Base-by-base conservation (phyloP, 2,888 invertebrate species). In the Acronicta alni region DNA sequence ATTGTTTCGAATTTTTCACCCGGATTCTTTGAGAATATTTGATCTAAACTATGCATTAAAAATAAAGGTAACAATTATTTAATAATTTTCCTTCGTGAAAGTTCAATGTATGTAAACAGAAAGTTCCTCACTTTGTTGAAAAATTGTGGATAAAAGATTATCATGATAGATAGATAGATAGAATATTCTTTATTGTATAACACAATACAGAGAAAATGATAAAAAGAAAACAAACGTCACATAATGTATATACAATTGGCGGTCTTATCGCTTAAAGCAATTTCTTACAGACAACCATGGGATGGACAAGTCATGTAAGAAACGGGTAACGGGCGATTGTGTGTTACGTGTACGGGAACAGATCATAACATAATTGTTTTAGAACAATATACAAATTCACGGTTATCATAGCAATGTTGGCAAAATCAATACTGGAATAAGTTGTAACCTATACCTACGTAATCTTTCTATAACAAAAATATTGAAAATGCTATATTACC, bases 401-500 rank as follows among this genome's bases (percentile, higher is more conserved):
- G 23, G 14, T 7, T 49, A 44, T 42, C 47, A 23, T 52, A 45
- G 39, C 45, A 39, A 71, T 46, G 23, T 56, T 54, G 53, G 39
- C 17, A 23, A 17, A 54, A 72, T 72, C 73, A 63, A 72, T 72
- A 68, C 56, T 37, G 16, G 18, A 32, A 20, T 64, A 65, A 68
- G 71, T 75, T 62, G 80, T 79, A 81, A 83, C 81, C 78, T 85
- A 85, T 83, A 73, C 61, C 84, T 83, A 73, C 61, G 60, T 61
- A 82, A 86, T 81, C 80, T 70, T 80, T 82, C 85, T 84, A 77
- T 82, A 85, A 86, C 85, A 88, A 89, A 90, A 90, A 90, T 89
- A 90, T 89, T 87, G 87, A 88, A 89, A 89, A 84, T 80, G 75
- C 75, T 75, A 71, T 61, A 83, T 89, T 87, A 81, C 75, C 81